Conservation (phyloP, 2,888 invertebrate species). For the Sympetrum striolatum region DNA sequence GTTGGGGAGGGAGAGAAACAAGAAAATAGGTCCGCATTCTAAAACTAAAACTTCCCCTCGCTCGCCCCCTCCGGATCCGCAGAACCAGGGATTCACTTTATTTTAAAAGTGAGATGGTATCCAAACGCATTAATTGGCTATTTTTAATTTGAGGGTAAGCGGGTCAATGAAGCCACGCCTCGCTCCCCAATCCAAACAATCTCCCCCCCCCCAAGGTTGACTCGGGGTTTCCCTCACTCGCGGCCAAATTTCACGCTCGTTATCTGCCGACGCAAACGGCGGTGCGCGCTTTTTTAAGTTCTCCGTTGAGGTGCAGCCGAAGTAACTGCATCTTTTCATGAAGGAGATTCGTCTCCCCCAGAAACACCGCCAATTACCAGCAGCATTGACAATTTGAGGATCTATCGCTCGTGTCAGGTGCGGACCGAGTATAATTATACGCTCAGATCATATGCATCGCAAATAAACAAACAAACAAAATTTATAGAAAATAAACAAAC, state of each 20-base stretch:
- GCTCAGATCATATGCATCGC: too few species aligned
- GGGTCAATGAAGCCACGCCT: constrained; percentile 24
- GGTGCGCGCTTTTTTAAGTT: background rate
- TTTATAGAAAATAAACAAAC: too few species aligned
- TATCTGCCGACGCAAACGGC: background rate
- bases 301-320: too few species aligned
- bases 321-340: too few species aligned
- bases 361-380: too few species aligned
- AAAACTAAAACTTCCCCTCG: constrained; percentile 29
- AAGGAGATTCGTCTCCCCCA: too few species aligned
- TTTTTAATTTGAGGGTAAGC: constrained; percentile 35
- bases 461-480: too few species aligned
- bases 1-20: background rate
- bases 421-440: too few species aligned
- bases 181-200: constrained; percentile 7
- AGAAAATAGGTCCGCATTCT: constrained; percentile 21
- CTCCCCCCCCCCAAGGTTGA: constrained; percentile 24
- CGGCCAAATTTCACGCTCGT: background rate
- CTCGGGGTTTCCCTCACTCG: background rate
- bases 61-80: background rate
- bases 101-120: constrained; percentile 31
- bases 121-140: constrained; percentile 36
- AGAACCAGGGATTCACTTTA: constrained; percentile 29
- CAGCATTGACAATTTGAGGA: too few species aligned
- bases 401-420: too few species aligned